phyloP scores from a whole-genome alignment of 2,888 invertebrate genomes.

The Perdita meconis region DNA sequence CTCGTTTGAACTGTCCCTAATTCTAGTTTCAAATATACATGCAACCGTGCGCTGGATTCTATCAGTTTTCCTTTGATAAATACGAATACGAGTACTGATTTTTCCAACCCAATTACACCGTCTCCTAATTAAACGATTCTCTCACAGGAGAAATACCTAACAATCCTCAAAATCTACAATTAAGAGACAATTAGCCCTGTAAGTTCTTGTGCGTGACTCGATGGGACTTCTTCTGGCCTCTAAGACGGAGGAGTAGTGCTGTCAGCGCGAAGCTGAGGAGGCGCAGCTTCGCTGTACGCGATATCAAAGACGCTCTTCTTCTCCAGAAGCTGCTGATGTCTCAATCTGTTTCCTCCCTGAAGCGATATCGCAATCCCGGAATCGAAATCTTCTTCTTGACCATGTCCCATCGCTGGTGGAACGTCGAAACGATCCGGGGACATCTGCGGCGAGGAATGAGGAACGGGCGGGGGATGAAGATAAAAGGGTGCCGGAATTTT shows the following conservation, averaged over 20 bases:
- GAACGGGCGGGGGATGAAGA: constrained; percentile 80
- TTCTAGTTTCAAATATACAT: neutral
- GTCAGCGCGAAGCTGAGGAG: constrained; percentile 92
- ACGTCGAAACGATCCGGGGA: constrained; percentile 73
- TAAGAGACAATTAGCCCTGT: constrained; percentile 33
- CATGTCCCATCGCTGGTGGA: constrained; percentile 19
- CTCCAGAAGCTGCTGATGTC: constrained; percentile 86
- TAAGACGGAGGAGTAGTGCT: constrained; percentile 89
- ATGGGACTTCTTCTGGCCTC: too few species aligned
- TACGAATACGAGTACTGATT: constrained; percentile 13
- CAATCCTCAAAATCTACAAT: constrained; percentile 18
- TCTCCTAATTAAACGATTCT: neutral
- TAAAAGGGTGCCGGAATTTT: constrained; percentile 78
- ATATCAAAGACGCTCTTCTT: constrained; percentile 97
- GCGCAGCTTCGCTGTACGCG: constrained; percentile 95
- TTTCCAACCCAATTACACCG: neutral
- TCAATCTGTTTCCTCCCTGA: constrained; percentile 74
- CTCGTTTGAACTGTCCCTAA: neutral
- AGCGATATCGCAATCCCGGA: constrained; percentile 91
- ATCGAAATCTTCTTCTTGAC: constrained; percentile 85
- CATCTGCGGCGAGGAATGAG: constrained; percentile 78
- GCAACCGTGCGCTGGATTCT: neutral
- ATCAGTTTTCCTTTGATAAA: neutral
- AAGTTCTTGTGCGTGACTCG: constrained; percentile 34
- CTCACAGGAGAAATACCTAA: neutral